Evolutionary conservation across 1,140 invertebrate genomes (phyloP).

Genomic region (Araneus ventricosus): DNA sequence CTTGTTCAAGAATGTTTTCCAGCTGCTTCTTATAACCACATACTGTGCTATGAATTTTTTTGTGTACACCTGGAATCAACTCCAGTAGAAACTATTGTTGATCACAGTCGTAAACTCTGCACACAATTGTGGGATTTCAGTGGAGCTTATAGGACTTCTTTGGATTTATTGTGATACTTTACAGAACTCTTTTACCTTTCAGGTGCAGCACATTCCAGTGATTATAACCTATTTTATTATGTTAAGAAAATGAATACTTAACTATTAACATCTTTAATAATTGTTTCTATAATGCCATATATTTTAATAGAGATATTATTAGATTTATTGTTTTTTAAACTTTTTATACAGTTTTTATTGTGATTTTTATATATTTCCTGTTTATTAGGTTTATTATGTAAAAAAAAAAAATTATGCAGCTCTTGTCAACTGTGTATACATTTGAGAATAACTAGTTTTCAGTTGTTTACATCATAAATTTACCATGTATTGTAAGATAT

Average conservation of each 20-base stretch:
- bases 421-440: no score
- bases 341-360: no score
- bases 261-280: not conserved
- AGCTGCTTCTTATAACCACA: conserved; percentile 84
- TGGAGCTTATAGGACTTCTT: conserved; percentile 84
- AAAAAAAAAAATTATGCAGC: no score
- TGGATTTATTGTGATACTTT: conserved; percentile 81
- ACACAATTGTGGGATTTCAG: conserved; percentile 89
- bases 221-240: not conserved
- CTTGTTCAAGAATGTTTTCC: conserved; percentile 86
- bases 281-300: not conserved
- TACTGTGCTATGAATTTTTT: conserved; percentile 89
- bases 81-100: conserved; percentile 88
- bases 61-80: conserved; percentile 90
- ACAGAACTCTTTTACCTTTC: no score
- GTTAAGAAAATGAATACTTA: no score
- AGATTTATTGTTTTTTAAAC: no score
- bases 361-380: no score
- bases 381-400: no score
- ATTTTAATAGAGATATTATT: not conserved
- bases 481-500: no score
- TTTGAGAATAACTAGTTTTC: no score
- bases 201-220: not conserved
- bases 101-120: conserved; percentile 88
- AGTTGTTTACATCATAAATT: no score